A percentile compares a stretch with the other conserved stretches of the same genome.
Evolutionary conservation across 2,797 vertebrate genomes (phyloP).

Genomic region (Danio tinwini): DNA sequence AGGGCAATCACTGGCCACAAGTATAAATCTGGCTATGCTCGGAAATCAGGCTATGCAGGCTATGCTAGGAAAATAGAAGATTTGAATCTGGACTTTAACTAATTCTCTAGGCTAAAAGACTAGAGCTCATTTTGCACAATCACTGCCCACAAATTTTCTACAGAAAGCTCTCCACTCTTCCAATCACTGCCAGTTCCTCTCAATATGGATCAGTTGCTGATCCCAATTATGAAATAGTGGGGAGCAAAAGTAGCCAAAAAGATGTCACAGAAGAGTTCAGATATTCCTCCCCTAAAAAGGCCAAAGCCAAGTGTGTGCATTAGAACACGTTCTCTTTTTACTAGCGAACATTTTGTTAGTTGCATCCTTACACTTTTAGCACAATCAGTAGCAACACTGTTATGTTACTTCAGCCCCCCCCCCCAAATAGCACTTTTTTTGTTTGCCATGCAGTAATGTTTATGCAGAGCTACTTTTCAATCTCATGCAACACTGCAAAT

Average conservation of each 20-base stretch:
- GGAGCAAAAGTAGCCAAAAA: constrained; percentile 38
- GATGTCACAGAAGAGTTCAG: constrained; percentile 42
- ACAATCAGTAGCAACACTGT: too few species aligned
- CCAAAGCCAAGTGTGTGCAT: background rate
- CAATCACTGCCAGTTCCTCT: constrained; percentile 77
- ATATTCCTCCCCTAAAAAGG: constrained; percentile 12
- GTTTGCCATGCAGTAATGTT: constrained; percentile 1
- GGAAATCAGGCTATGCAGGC: too few species aligned
- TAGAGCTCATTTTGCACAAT: background rate
- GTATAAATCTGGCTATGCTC: too few species aligned
- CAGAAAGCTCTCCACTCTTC: background rate
- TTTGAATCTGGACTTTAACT: background rate
- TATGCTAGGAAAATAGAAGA: too few species aligned
- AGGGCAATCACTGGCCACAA: too few species aligned
- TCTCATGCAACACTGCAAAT: constrained; percentile 13
- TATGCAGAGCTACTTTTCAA: background rate
- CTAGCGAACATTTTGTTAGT: background rate
- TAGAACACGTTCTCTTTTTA: background rate
- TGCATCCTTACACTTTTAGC: background rate
- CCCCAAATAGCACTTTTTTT: background rate
- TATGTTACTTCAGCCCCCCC: too few species aligned
- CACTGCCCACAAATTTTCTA: background rate
- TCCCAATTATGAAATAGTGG: constrained; percentile 72
- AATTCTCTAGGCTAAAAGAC: too few species aligned
- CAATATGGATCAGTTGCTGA: constrained; percentile 70